Evolutionary conservation across 2,797 vertebrate species (phyloP).

Genomic region (Nothura maculosa): DNA sequence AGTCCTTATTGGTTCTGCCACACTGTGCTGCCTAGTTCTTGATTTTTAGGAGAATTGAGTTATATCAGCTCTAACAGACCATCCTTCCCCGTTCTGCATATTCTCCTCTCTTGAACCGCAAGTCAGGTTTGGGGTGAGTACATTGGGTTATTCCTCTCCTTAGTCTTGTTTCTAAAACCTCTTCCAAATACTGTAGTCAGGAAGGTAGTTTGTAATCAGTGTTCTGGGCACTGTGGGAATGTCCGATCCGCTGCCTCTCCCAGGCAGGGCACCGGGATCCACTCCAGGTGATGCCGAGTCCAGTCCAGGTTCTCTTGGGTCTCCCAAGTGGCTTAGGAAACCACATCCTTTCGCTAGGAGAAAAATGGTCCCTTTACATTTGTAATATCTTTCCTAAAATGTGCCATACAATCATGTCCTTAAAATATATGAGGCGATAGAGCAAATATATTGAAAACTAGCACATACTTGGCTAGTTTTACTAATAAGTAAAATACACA

Average conservation of each 20-base stretch:
- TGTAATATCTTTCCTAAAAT: conserved; percentile 66
- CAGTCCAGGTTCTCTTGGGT: conserved; percentile 21
- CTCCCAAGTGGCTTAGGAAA: conserved; percentile 34
- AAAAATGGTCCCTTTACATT: conserved; percentile 51
- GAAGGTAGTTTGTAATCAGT: neutral
- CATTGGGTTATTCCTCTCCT: neutral
- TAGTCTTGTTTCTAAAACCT: neutral
- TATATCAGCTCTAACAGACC: neutral
- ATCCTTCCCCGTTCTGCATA: neutral
- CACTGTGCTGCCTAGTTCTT: neutral
- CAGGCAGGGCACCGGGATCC: neutral
- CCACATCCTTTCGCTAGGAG: conserved; percentile 56
- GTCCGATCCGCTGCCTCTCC: neutral
- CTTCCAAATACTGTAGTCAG: neutral
- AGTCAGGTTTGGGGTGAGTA: neutral
- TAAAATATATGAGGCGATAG: conserved; percentile 70
- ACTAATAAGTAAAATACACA: conserved; percentile 60
- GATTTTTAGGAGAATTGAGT: neutral
- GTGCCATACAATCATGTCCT: conserved; percentile 58
- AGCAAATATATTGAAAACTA: conserved; percentile 70
- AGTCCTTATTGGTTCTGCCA: neutral
- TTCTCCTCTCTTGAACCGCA: neutral
- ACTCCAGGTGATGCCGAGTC: neutral
- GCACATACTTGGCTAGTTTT: conserved; percentile 66
- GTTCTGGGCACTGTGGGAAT: neutral